A percentile compares a stretch with the other conserved stretches of the same genome.
These are phyloP conservation scores for Xenops minutus DNA, from an alignment of 2,797 vertebrate species.

Conservation along the genomic window DNA sequence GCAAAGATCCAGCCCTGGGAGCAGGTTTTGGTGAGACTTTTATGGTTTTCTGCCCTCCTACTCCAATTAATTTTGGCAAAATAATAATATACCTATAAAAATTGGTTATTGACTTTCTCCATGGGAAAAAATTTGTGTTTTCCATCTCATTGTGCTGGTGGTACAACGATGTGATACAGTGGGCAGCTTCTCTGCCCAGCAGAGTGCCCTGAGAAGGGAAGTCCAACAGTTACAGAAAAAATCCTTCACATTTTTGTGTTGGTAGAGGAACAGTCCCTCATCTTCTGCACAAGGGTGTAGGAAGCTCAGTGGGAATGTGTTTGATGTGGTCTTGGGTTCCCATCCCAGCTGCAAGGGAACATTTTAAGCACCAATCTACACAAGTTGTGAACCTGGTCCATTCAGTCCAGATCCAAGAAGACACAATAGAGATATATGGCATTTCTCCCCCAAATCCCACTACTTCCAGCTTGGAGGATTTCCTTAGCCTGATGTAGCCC, in stretches of 20 bases:
- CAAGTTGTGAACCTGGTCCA: neutral
- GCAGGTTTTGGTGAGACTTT: neutral
- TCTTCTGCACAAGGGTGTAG: neutral
- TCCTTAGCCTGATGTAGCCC: neutral
- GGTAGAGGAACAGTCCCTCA: neutral
- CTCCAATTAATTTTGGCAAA: neutral
- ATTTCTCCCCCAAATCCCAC: neutral
- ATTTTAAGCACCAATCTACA: neutral
- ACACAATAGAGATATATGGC: neutral
- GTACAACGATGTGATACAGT: neutral
- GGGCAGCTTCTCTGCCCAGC: neutral
- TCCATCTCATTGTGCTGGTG: neutral
- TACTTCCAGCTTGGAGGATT: neutral
- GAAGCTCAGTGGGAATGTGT: neutral
- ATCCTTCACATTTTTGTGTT: neutral
- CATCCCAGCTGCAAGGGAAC: neutral
- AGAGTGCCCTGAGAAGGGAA: neutral
- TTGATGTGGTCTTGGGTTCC: neutral
- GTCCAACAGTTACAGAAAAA: neutral
- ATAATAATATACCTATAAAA: neutral
- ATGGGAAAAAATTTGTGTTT: neutral
- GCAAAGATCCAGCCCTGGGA: accelerated
- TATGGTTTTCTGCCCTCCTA: neutral
- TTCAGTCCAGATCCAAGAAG: neutral
- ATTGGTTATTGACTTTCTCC: neutral